phyloP scores from a whole-genome alignment of 1,140 invertebrate species.

The Zaprionus gabonicus region DNA sequence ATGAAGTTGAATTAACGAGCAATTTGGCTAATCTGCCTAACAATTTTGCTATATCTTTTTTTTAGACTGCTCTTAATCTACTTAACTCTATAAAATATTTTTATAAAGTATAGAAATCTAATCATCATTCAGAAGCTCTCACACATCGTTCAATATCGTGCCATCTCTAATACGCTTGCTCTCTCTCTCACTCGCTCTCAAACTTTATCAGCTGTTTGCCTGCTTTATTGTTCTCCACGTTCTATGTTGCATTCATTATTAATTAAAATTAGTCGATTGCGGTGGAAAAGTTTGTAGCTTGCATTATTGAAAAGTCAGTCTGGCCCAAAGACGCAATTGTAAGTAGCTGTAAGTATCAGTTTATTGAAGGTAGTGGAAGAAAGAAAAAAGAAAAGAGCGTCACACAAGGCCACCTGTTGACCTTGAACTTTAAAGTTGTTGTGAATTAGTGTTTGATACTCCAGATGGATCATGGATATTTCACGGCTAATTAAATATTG shows the following conservation, averaged over 20 bases:
- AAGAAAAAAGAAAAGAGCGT: constrained; percentile 14
- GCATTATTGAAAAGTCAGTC: not conserved
- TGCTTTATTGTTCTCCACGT: constrained; percentile 17
- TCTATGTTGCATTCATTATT: not conserved
- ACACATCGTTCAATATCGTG: not conserved
- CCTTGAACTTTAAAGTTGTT: constrained; percentile 63
- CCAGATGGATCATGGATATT: not conserved
- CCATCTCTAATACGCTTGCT: constrained; percentile 6
- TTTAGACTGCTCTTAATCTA: not conserved
- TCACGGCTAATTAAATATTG: constrained; percentile 13
- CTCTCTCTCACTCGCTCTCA: constrained; percentile 5
- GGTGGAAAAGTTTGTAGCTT: not conserved
- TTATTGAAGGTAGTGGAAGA: not conserved
- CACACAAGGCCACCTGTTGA: constrained; percentile 16
- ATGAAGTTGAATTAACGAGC: not conserved
- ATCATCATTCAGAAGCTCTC: not conserved
- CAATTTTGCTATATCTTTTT: not conserved
- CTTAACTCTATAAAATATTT: not conserved
- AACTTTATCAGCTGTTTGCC: constrained; percentile 51
- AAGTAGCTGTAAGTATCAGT: not conserved
- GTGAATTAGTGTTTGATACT: not conserved
- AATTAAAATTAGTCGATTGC: not conserved
- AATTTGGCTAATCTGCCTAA: not conserved
- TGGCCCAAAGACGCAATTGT: not conserved
- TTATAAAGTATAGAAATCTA: not conserved